Evolutionary conservation across 2,888 invertebrate species (phyloP).

Genomic region (Aphrophora alni): DNA sequence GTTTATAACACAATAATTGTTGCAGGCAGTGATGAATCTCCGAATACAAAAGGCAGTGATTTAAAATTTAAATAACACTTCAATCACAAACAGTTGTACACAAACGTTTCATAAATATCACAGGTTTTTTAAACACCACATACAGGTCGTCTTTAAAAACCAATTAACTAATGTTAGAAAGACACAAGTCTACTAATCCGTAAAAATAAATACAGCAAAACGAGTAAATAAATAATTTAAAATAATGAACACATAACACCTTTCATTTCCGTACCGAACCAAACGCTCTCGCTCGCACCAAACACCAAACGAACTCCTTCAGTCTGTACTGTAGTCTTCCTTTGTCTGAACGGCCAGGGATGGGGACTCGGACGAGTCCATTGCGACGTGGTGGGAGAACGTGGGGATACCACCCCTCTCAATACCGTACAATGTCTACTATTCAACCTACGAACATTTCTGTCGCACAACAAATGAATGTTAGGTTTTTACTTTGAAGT

Average conservation of each 20-base stretch:
- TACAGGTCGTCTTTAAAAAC: not conserved
- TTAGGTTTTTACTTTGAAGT: not conserved
- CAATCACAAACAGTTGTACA: not conserved
- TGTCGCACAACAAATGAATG: not conserved
- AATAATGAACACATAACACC: not conserved
- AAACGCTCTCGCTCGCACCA: constrained; percentile 16
- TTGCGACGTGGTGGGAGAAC: constrained; percentile 17
- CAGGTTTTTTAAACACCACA: not conserved
- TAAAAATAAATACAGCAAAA: constrained; percentile 15
- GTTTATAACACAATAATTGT: constrained; percentile 10
- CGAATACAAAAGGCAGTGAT: constrained; percentile 19
- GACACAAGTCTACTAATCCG: constrained; percentile 18
- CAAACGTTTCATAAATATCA: constrained; percentile 16
- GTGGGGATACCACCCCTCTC: constrained; percentile 20
- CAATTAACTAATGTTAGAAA: not conserved
- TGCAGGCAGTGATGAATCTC: constrained; percentile 31
- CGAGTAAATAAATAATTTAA: not conserved
- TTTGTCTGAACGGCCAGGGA: constrained; percentile 32
- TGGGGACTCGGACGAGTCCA: constrained; percentile 37
- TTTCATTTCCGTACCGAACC: constrained; percentile 12
- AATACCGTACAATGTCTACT: constrained; percentile 2
- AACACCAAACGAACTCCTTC: constrained; percentile 7
- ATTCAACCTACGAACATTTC: constrained; percentile 23
- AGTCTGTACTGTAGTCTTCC: constrained; percentile 21
- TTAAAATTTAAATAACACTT: constrained; percentile 36